A percentile compares a stretch with the other conserved stretches of the same genome.
These are phyloP conservation scores for Plectrocnemia conspersa DNA, from an alignment of 1,140 invertebrate genomes.

Conservation along the genomic window DNA sequence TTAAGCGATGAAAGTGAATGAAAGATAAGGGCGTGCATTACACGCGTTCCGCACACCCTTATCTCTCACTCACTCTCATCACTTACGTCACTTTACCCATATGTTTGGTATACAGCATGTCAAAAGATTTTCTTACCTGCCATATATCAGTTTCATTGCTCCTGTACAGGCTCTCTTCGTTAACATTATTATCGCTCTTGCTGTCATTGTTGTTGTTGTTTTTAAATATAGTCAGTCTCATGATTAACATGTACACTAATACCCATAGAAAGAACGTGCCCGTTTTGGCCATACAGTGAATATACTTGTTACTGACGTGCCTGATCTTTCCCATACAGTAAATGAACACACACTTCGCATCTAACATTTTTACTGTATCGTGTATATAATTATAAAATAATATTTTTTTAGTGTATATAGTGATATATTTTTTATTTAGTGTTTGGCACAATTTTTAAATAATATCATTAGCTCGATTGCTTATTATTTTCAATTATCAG, in stretches of 20 bases:
- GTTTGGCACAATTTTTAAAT: no score
- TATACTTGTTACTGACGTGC: constrained; percentile 35
- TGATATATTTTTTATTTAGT: no score
- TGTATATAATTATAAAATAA: not conserved
- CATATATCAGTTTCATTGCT: constrained; percentile 33
- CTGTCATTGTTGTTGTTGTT: constrained; percentile 26
- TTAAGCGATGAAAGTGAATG: no score
- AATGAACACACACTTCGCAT: constrained; percentile 12
- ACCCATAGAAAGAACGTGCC: constrained; percentile 48
- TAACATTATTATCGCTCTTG: constrained; percentile 20
- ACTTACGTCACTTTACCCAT: no score
- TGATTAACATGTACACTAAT: constrained; percentile 46
- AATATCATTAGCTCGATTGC: no score
- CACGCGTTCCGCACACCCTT: no score
- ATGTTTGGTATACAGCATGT: no score
- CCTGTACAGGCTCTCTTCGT: constrained; percentile 20
- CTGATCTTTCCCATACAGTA: constrained; percentile 28
- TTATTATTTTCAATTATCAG: no score
- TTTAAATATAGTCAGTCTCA: constrained; percentile 51
- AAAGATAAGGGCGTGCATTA: no score
- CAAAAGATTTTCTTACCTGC: constrained; percentile 31
- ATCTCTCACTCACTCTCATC: no score
- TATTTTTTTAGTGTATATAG: no score
- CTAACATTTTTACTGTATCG: not conserved
- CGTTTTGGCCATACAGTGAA: constrained; percentile 47